These are phyloP conservation scores for Drosophila novamexicana DNA, from an alignment of 1,140 invertebrate species.

Conservation along the genomic window DNA sequence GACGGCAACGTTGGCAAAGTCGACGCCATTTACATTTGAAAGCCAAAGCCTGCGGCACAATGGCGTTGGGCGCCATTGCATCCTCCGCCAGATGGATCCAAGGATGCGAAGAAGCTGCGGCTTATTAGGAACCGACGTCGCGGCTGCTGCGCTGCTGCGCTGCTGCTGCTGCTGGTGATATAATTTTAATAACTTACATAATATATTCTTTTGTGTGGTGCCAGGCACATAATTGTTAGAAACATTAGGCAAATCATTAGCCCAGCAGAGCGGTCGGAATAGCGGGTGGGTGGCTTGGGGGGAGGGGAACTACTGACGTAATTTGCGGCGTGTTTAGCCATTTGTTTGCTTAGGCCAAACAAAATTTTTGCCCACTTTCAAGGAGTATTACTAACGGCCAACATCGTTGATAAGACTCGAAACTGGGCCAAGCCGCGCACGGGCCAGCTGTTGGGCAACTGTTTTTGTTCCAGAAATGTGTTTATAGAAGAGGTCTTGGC, in stretches of 20 bases:
- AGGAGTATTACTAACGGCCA: constrained; percentile 37
- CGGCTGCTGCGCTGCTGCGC: background rate
- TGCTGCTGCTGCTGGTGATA: constrained; percentile 64
- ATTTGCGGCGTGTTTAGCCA: constrained; percentile 62
- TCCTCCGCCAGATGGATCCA: constrained; percentile 27
- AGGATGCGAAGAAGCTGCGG: constrained; percentile 44
- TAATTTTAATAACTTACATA: constrained; percentile 82
- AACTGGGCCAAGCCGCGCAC: background rate
- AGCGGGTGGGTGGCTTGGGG: background rate
- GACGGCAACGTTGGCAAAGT: constrained; percentile 29
- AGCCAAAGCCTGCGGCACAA: constrained; percentile 61
- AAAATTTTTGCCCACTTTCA: constrained; percentile 29
- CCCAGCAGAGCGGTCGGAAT: constrained; percentile 27
- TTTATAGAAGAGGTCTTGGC: constrained; percentile 44
- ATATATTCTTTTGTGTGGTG: constrained; percentile 78
- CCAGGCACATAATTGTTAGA: constrained; percentile 79
- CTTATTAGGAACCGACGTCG: constrained; percentile 55
- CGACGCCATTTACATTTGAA: constrained; percentile 79
- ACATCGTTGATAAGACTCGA: constrained; percentile 18
- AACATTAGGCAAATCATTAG: constrained; percentile 82
- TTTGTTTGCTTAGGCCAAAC: constrained; percentile 59
- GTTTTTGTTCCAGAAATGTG: constrained; percentile 55
- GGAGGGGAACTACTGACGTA: constrained; percentile 56
- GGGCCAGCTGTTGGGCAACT: constrained; percentile 22
- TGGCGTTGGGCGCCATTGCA: constrained; percentile 16